Conservation (phyloP, 2,113 vertebrate species). For the Chelonoidis abingdonii region DNA sequence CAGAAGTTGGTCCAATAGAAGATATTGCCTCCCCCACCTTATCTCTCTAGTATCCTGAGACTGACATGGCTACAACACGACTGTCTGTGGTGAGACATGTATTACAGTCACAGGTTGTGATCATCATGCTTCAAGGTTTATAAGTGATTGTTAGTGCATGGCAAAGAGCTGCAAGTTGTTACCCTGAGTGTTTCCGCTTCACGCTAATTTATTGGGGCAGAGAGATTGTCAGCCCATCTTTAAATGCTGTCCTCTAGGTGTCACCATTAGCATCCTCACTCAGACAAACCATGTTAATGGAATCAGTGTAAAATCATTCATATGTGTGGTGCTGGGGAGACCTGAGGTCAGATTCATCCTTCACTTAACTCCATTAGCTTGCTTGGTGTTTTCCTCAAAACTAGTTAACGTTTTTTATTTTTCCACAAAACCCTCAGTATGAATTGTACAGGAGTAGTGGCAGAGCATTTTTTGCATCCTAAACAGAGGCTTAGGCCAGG, state of each 20-base stretch:
- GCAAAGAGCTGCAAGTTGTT: background rate
- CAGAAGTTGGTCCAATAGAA: background rate
- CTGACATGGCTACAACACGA: background rate
- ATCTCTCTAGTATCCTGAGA: background rate
- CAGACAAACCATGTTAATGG: background rate
- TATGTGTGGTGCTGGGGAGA: background rate
- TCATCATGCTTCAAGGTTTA: background rate
- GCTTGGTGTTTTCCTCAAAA: slow-evolving; percentile 11
- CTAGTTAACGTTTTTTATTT: slow-evolving; percentile 1
- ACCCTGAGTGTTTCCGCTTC: background rate
- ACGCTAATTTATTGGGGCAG: background rate
- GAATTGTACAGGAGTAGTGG: background rate
- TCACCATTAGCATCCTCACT: background rate
- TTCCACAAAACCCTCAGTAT: background rate
- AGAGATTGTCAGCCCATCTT: background rate
- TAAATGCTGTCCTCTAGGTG: background rate
- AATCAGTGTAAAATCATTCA: background rate
- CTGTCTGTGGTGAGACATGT: background rate
- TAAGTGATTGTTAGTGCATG: background rate
- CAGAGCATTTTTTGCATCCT: background rate
- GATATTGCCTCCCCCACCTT: background rate
- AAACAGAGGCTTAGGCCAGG: background rate
- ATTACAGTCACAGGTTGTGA: background rate
- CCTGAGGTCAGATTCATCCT: background rate
- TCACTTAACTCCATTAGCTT: background rate